Evolutionary conservation across 2,797 vertebrate species (phyloP).

Genomic region (Pangasius mekongensis): DNA sequence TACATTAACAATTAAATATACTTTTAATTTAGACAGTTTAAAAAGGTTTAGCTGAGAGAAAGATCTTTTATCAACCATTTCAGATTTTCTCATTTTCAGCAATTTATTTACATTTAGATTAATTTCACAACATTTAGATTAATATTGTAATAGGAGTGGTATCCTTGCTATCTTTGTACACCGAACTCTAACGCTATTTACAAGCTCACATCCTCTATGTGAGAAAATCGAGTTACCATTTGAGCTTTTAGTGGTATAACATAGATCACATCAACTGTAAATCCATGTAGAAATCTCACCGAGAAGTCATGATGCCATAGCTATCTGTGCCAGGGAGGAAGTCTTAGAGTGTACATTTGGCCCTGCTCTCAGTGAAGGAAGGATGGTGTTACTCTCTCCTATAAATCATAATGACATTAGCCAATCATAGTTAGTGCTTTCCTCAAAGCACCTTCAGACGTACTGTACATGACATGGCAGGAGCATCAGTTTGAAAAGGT

Average conservation of each 20-base stretch:
- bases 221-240: not conserved
- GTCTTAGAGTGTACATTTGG: not conserved
- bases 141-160: too few species aligned
- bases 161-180: not conserved
- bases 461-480: not conserved
- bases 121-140: not conserved
- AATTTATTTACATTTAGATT: not conserved
- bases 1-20: not conserved
- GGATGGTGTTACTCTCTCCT: not conserved
- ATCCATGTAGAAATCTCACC: not conserved
- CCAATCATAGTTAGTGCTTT: not conserved
- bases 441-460: not conserved
- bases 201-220: not conserved
- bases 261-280: not conserved
- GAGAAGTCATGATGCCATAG: not conserved
- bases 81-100: not conserved
- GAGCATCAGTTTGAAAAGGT: not conserved
- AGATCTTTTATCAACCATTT: not conserved
- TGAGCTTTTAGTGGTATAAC: not conserved
- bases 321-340: not conserved
- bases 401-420: not conserved
- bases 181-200: not conserved
- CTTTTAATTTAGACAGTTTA: not conserved
- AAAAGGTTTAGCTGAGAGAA: not conserved
- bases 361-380: not conserved